Evolutionary conservation across 2,797 vertebrate species (phyloP).

Genomic region (Cossypha caffra): DNA sequence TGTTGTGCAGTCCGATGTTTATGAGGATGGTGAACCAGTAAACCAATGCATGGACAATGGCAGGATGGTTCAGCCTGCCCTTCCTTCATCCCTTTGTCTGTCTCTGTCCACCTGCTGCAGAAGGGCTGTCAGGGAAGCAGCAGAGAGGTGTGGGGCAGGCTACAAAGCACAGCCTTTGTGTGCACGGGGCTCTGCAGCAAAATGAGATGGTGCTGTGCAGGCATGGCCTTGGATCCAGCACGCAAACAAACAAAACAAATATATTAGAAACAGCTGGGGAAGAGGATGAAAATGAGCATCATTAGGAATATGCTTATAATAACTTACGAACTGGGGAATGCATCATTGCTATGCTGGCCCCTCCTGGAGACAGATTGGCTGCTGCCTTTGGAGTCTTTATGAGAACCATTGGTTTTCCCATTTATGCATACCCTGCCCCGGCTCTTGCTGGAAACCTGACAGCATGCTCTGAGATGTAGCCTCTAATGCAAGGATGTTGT

Average conservation of each 20-base stretch:
- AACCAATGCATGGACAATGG: not conserved
- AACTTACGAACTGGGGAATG: slow-evolving; percentile 5
- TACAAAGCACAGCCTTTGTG: not conserved
- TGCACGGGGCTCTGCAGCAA: fast-evolving
- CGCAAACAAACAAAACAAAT: slow-evolving; percentile 10
- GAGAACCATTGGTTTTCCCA: not conserved
- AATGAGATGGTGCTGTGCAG: not conserved
- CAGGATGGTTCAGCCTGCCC: not conserved
- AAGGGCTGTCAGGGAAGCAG: not conserved
- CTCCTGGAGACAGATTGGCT: not conserved
- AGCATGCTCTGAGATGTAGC: not conserved
- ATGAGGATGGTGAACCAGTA: not conserved
- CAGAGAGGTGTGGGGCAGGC: not conserved
- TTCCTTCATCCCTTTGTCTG: not conserved
- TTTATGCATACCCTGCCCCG: not conserved
- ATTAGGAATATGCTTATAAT: slow-evolving; percentile 1
- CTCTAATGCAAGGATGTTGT: not conserved
- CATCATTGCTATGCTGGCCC: not conserved
- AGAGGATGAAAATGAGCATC: slow-evolving; percentile 25
- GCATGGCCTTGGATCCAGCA: not conserved
- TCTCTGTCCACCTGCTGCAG: not conserved
- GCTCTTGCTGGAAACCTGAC: not conserved
- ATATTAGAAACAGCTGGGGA: slow-evolving; percentile 61
- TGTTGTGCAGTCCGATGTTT: not conserved
- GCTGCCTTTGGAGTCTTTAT: not conserved